Conservation (phyloP, 2,888 invertebrate genomes). For the Dasypolia templi region DNA sequence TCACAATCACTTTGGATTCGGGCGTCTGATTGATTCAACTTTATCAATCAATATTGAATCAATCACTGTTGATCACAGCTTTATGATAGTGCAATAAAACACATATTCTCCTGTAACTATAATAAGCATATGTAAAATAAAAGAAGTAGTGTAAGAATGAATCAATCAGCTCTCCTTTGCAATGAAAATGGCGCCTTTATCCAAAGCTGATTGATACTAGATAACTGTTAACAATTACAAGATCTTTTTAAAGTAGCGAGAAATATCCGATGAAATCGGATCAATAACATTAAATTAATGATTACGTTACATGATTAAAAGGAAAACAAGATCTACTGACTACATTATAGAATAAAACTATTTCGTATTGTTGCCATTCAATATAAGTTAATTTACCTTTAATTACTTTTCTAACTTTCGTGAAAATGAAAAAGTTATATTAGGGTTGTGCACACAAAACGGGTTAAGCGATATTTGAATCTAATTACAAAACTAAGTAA, state of each 20-base stretch:
- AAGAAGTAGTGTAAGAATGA: constrained; percentile 14
- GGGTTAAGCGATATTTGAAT: not conserved
- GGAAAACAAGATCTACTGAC: constrained; percentile 1
- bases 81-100: constrained; percentile 54
- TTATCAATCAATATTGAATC: constrained; percentile 49
- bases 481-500: not conserved
- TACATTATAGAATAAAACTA: not conserved
- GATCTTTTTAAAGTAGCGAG: constrained; percentile 64
- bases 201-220: constrained; percentile 60
- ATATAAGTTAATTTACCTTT: not conserved
- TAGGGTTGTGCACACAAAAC: constrained; percentile 36
- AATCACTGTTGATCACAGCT: constrained; percentile 27
- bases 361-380: not conserved
- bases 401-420: not conserved
- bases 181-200: constrained; percentile 49
- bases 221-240: constrained; percentile 49
- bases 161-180: constrained; percentile 27
- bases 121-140: constrained; percentile 21
- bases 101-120: constrained; percentile 15
- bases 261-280: constrained; percentile 78
- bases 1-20: constrained; percentile 68
- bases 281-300: constrained; percentile 37
- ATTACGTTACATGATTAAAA: constrained; percentile 59
- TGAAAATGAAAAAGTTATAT: not conserved
- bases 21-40: constrained; percentile 57